phyloP scores from a whole-genome alignment of 2,888 invertebrate genomes.

The Lissonota sp. region DNA sequence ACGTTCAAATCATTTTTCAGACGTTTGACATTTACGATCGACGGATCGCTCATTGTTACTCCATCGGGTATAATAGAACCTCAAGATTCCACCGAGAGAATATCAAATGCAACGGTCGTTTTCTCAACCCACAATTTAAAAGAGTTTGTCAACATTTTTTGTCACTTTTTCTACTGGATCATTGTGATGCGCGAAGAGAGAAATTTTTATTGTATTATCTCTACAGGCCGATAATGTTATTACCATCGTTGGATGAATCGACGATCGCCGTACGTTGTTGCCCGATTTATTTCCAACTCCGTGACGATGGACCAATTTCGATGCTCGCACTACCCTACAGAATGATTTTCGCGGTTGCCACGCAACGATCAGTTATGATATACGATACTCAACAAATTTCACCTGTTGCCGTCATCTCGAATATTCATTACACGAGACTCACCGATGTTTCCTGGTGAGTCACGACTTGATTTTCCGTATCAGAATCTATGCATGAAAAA shows the following conservation, averaged over 20 bases:
- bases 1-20: constrained; percentile 97
- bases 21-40: constrained; percentile 94
- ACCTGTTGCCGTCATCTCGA: constrained; percentile 92
- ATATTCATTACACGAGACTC: constrained; percentile 95
- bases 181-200: no score
- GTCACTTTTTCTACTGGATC: no score
- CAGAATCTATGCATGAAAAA: neutral
- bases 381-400: constrained; percentile 94
- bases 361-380: constrained; percentile 92
- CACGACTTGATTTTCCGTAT: constrained; percentile 12
- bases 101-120: constrained; percentile 86
- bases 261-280: constrained; percentile 94
- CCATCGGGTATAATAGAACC: constrained; percentile 94
- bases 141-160: constrained; percentile 83
- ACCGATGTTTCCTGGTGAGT: constrained; percentile 93
- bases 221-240: constrained; percentile 90
- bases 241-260: constrained; percentile 92
- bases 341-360: constrained; percentile 95
- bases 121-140: constrained; percentile 86
- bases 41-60: constrained; percentile 95
- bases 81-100: constrained; percentile 87
- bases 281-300: constrained; percentile 89
- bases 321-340: constrained; percentile 89
- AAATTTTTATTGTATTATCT: constrained; percentile 58
- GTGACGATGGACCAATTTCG: constrained; percentile 85